Evolutionary conservation across 2,113 vertebrate species (phyloP), one percentile per base, ranked within the genome.

Genomic region (Natator depressus): DNA sequence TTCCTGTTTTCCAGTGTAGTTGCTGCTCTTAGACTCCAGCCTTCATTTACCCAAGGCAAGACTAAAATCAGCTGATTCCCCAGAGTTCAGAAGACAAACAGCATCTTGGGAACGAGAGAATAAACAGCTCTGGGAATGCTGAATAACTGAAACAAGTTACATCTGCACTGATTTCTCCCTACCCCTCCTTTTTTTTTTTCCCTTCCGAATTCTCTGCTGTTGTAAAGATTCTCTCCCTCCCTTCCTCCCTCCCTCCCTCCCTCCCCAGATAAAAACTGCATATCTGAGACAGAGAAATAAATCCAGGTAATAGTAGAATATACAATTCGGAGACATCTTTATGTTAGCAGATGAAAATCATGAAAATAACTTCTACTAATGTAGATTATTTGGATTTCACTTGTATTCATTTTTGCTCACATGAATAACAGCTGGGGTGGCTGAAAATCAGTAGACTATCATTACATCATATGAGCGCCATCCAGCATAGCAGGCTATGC

Each of bases 61-160:
- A 93, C n/a, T 75, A 89, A 97, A 95, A 85, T 85, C 84, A 94
- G 82, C 38, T 46, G 51, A 88, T 93, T 97, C 82, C 90, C 91
- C 55, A 75, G 91, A 97, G 93, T 89, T 93, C 72, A 93, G 85
- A 95, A 92, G 88, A 92, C 72, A 96, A 97, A 95, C 85, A 90
- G 2, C 65, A 89, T 92, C 96, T 91, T 88, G 59, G 93, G 82
- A 96, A 59, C 42, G 51, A 97, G 6, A n/a, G 82, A 97, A 88
- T 85, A 96, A 96, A 96, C 62, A 95, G 87, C 91, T 95, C 89
- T 84, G 79, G 94, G 96, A 97, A 93, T 88, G 83, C 84, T 97
- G 84, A 98, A 97, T 97, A 97, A 98, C 84, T 96, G 85, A 97
- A 96, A 94, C 12, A 89, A 95, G 80, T 91, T 94, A 54, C 24